Evolutionary conservation across 2,113 vertebrate genomes (phyloP).

Genomic region (Laterallus jamaicensis): DNA sequence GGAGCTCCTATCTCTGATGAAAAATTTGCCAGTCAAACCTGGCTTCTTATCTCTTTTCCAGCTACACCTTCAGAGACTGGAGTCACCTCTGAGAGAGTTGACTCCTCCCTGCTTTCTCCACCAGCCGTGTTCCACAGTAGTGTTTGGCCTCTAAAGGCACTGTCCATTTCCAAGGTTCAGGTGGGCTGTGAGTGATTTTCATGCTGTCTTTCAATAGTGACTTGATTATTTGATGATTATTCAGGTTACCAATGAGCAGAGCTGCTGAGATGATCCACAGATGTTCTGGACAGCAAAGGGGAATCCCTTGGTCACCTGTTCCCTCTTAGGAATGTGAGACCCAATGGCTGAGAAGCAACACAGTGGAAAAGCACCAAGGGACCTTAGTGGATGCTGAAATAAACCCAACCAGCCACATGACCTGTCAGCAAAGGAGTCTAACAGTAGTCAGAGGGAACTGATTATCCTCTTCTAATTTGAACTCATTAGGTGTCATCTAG

Average conservation of each 20-base stretch:
- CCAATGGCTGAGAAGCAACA: background rate
- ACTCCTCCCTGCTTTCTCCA: background rate
- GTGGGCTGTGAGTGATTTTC: background rate
- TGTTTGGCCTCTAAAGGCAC: background rate
- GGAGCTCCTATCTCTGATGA: background rate
- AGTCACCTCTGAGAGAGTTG: background rate
- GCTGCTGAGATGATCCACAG: background rate
- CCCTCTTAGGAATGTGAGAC: background rate
- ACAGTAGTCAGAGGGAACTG: background rate
- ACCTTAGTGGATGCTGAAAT: background rate
- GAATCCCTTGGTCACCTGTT: background rate
- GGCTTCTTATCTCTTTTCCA: background rate
- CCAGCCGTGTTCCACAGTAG: background rate
- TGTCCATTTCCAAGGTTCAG: background rate
- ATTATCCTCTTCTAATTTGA: background rate
- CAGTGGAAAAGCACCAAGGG: background rate
- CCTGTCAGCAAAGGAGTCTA: background rate
- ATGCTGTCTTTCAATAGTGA: background rate
- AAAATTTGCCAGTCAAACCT: background rate
- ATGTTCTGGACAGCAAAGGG: background rate
- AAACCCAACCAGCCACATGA: rapidly evolving
- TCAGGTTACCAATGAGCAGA: background rate
- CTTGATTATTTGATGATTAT: background rate
- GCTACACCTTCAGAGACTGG: background rate
- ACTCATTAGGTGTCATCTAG: background rate